Evolutionary conservation across 1,140 invertebrate genomes (phyloP), one percentile per base, ranked within the genome.

Genomic region (Mycetomoellerius zeteki): DNA sequence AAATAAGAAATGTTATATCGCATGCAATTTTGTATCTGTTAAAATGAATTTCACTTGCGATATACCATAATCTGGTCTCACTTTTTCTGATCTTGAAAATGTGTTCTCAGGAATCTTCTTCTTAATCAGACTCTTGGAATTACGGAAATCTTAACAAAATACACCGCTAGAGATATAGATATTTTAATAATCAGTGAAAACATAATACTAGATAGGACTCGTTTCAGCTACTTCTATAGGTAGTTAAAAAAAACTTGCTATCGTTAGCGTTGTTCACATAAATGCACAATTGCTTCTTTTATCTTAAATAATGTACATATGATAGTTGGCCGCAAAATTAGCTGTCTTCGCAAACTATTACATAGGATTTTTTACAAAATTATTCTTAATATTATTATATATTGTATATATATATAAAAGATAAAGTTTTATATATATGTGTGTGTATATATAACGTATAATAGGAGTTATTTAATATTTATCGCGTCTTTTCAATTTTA

Each of bases 101-200:
- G n/a, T n/a, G 64, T 67, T 67, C 10, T 67, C 21, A 43, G 5
- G 6, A 73, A 73, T 58, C 72, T 72, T 58, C n/a, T 50, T 56
- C 52, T 58, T 82, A 71, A 72, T 82, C 24, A 43, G 14, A 72
- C 33, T 2, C 67, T 7, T 1, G 19, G 33, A 82, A 60, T 82
- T 82, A n/a, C 33, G 30, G 12, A 27, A 58, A 73, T 3, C 2
- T 30, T 82, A 60, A 82, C 24, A 24, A 73, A 52, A 82, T 60
- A 82, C 27, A 52, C 27, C 19, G 33, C 33, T 58, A 72, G 21
- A 72, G 21, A 72, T 12, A 21, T 27, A 16, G 12, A 71, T 12
- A 37, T 3, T 73, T 72, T 60, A 73, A 82, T 82, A 72, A 72
- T 71, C 33, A 56, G 6, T 5, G 12, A 33, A n/a, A 16, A 14